A percentile compares a stretch with the other conserved stretches of the same genome.
Conservation (phyloP, 2,888 invertebrate genomes). For the Andricus curvator region DNA sequence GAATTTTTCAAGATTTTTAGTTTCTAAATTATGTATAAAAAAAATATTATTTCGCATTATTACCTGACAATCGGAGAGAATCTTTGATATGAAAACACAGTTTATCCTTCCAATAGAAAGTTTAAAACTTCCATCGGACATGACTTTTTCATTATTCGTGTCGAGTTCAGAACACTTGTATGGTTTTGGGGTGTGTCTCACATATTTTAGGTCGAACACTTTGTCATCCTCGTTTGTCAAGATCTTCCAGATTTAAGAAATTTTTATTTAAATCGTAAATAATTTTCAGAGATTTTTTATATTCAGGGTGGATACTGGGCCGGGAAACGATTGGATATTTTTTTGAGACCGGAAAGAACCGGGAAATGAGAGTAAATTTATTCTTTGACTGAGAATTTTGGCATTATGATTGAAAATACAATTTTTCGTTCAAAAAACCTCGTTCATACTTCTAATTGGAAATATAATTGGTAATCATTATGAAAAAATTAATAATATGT, state of each 20-base stretch:
- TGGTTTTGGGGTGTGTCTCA: conserved; percentile 83
- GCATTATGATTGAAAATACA: no score
- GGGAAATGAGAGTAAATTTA: no score
- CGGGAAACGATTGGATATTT: no score
- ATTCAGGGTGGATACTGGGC: no score
- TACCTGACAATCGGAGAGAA: conserved; percentile 84
- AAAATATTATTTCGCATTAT: conserved; percentile 9
- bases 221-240: conserved; percentile 89
- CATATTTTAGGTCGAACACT: conserved; percentile 88
- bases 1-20: background rate
- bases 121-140: conserved; percentile 86
- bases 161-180: conserved; percentile 79
- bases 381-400: no score
- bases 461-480: no score
- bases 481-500: no score
- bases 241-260: conserved; percentile 79
- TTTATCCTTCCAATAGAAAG: conserved; percentile 86
- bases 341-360: no score
- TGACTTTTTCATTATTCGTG: conserved; percentile 79
- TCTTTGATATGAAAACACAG: conserved; percentile 84
- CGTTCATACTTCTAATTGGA: no score
- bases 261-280: conserved; percentile 7
- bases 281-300: background rate
- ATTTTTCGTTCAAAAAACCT: no score
- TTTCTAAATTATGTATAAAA: background rate